Base-by-base conservation (phyloP, 2,797 vertebrate genomes). In the Chrysolophus pictus region DNA sequence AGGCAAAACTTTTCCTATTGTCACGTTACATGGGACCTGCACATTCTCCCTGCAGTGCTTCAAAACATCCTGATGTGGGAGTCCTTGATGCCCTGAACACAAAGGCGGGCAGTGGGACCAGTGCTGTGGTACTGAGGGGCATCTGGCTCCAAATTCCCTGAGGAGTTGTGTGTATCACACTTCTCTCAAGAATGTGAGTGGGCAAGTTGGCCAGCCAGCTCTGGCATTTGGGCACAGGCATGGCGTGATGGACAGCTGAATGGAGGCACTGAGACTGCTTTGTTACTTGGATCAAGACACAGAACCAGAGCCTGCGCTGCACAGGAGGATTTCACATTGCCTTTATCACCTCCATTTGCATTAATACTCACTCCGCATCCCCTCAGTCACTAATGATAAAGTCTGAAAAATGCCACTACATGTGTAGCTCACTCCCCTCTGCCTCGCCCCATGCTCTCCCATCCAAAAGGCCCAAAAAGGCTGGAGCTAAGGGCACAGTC, bases 151-250 rank as follows among this genome's bases (percentile, higher is more conserved):
- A 62, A 93, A 93, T 93, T 96, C 94, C 95, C 80, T 5, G 0
- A 75, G 13, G 2, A 77, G 69, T 69, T 79, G 91, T 90, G 63
- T 7, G 31, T 94, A 91, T 84, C 92, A 85, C 93, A 91, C 90
- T 95, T 87, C 84, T 91, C 90, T 92, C 93, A 95, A 94, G 94
- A 94, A 96, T 94, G 91, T 83, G 93, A 93, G 88, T 49, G 73
- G 86, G 86, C 91, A 90, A 82, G 93, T 42, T 91, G 90, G 84
- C 90, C 88, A 94, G 96, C 93, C 86, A 81, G 91, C 90, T 94
- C 88, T 84, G 88, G 93, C 84, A 91, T 94, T 91, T 91, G 84
- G 72, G 94, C 78, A 69, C 11, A 65, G 58, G 35, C 82, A 89
- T 16, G 35, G 72, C 46, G 68, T 65, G 90, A 89, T 63, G 11